phyloP scores from a whole-genome alignment of 2,888 invertebrate species.

The Trachelus tabidus region DNA sequence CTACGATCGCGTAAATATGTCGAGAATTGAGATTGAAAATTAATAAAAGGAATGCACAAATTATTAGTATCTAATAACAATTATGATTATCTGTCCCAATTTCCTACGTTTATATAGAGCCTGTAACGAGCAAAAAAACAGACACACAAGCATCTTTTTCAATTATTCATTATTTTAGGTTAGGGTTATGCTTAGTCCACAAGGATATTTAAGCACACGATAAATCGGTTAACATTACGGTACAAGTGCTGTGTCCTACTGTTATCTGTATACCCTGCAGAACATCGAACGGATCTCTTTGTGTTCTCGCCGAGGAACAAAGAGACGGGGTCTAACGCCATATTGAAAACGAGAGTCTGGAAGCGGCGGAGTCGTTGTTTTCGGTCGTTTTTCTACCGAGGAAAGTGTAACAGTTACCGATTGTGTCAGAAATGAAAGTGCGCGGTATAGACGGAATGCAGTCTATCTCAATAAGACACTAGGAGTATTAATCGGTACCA shows the following conservation, averaged over 20 bases:
- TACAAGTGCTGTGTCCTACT: not conserved
- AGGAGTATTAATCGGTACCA: not conserved
- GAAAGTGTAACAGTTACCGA: constrained; percentile 56
- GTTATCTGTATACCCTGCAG: not conserved
- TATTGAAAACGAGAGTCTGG: constrained; percentile 42
- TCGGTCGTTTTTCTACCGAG: constrained; percentile 27
- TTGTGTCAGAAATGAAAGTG: constrained; percentile 63
- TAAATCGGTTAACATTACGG: not conserved
- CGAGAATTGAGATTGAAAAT: too few relatives aligned
- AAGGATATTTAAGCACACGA: not conserved
- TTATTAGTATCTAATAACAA: not conserved
- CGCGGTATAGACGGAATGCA: constrained; percentile 19
- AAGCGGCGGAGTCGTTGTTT: not conserved
- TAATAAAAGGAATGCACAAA: not conserved
- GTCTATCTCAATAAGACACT: not conserved
- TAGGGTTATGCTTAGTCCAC: not conserved
- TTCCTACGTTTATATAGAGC: not conserved
- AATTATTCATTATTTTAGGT: not conserved
- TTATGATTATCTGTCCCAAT: not conserved
- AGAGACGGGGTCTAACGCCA: constrained; percentile 1
- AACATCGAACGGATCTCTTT: not conserved
- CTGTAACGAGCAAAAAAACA: not conserved
- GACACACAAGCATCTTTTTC: not conserved
- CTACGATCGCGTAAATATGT: too few relatives aligned
- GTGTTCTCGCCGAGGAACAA: not conserved